Base-by-base conservation (phyloP, 2,797 vertebrate species). In the Austrolebias charrua region DNA sequence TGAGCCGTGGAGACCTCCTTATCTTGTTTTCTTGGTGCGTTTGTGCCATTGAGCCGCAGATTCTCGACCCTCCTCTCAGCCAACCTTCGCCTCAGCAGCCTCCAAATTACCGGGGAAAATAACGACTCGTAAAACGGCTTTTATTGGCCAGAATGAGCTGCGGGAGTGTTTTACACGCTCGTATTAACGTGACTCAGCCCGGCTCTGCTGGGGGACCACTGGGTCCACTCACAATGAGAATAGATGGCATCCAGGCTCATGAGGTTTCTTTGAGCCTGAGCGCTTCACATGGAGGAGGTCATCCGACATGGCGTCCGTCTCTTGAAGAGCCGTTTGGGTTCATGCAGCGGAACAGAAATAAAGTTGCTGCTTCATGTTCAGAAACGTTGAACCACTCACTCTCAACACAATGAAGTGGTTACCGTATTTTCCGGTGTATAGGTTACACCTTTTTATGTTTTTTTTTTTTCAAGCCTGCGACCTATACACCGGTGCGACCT, bases 161-260 rank as follows among this genome's bases (percentile, higher is more conserved):
- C 43, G 18, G 67, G 63, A 54, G 56, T 18, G 67, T 84, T 87
- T 80, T 76, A 76, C 78, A 54, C 71, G 69, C 75, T 68, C 76
- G 79, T 85, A 86, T 88, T 86, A 87, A 78, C 67, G 76, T 68
- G 68, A 69, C 71, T 76, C 78, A 44, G 80, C 82, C 79, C 66
- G 84, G 82, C 78, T 78, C 66, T 40, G 72, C 71, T 65, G 13
- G 60, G 62, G 50, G 70, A 69, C 80, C 60, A 81, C 68, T 54
- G 60, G 83, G 80, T 79, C 80, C 63, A 75, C 88, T 84, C 76
- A 63, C 76, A 79, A 71, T 73, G 35, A 76, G 79, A 81, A 81
- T 70, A 66, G 73, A 87, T 90, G 84, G 88, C 78, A 58, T 45
- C 6, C 20, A 2, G 64, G 62, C 52, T 57, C 4, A 46, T 1